Evolutionary conservation across 2,888 invertebrate species (phyloP).

Genomic region (Ormyrus nitidulus): DNA sequence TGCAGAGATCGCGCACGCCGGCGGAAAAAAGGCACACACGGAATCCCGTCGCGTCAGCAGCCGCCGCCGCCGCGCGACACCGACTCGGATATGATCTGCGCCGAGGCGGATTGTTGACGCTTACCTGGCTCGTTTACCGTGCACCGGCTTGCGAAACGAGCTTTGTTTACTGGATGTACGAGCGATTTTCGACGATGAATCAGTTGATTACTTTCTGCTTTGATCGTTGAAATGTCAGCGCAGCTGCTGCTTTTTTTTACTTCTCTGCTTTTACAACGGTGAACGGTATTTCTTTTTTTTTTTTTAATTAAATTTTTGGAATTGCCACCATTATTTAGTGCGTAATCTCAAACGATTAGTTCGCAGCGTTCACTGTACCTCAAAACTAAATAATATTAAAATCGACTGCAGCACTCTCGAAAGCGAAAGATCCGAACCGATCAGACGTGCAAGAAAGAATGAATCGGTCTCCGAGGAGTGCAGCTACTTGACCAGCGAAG

Average conservation of each 20-base stretch:
- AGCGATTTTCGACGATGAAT: conserved; percentile 32
- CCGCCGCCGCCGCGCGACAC: not conserved
- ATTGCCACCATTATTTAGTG: no score
- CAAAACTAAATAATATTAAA: no score
- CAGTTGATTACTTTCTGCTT: conserved; percentile 27
- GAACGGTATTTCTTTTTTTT: no score
- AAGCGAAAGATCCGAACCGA: not conserved
- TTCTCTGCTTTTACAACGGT: no score
- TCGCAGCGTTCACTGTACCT: no score
- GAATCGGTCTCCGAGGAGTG: not conserved
- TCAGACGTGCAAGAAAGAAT: not conserved
- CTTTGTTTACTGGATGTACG: conserved; percentile 21
- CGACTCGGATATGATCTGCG: conserved; percentile 45
- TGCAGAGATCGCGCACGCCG: not conserved
- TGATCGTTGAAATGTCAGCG: conserved; percentile 33
- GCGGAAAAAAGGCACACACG: not conserved
- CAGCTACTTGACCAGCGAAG: not conserved
- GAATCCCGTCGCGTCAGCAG: conserved; percentile 45
- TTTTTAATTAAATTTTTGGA: no score
- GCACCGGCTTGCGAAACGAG: conserved; percentile 53
- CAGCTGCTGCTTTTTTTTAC: not conserved
- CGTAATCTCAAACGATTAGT: no score
- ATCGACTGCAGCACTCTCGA: no score
- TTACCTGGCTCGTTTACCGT: conserved; percentile 58
- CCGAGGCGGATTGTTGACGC: conserved; percentile 58